Base-by-base conservation (phyloP, 2,797 vertebrate genomes). In the Bucorvus abyssinicus region DNA sequence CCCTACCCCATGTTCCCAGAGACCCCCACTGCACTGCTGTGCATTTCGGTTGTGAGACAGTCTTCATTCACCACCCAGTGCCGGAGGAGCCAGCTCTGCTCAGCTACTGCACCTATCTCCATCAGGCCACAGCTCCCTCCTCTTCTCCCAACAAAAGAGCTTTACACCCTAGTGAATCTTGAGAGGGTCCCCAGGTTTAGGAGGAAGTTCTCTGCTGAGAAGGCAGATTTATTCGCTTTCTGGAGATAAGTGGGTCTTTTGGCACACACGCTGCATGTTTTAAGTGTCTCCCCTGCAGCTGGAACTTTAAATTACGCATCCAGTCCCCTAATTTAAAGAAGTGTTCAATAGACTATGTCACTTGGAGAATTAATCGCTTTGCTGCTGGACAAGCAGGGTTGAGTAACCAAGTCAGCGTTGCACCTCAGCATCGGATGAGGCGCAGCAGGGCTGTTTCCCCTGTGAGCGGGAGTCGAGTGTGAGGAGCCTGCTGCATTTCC, bases 311-410 rank as follows among this genome's bases (percentile, higher is more conserved):
- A 79, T 73, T 56, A 47, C 0, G 22, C 45, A 45, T 84, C 65
- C 13, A 36, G 69, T 76, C 36, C 30, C 50, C 65, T 70, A 56
- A 45, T 61, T 76, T 57, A 59, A 69, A 59, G 60, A 78, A 87
- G 20, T 17, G 52, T 34, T 81, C 85, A 60, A 74, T 52, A 88
- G 36, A 63, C 49, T 40, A 47, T 57, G 79, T 87, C 69, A 73
- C 67, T 91, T 84, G 84, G 76, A 91, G 95, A 95, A 94, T 78
- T 40, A 91, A 88, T 82, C 10, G 13, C 23, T 67, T 59, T 87
- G 84, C 81, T 1, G 3, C 49, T 82, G 57, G 63, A 60, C 4
- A 69, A 53, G 56, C 0, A 1, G 60, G 42, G 17, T 17, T 44
- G 63, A 11, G 44, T n/a, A 18, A 55, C 4, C 1, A 57, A 81